Conservation (phyloP, 1,140 invertebrate species). For the Drosophila lacertosa region DNA sequence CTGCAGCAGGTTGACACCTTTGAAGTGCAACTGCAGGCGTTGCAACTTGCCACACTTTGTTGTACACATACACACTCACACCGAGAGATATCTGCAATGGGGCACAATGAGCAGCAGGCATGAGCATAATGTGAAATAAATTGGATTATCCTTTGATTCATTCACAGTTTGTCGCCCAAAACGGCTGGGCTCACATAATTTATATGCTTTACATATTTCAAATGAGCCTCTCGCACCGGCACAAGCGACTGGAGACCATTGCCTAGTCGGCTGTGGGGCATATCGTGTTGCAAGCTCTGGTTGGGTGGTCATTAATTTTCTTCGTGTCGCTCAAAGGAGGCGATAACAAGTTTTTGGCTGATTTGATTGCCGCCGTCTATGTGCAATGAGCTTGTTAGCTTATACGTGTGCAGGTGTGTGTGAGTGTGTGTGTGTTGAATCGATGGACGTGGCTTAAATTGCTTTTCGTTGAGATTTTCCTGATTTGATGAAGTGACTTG, state of each 20-base stretch:
- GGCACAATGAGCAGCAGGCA: constrained; percentile 48
- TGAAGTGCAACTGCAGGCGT: constrained; percentile 40
- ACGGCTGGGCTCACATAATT: constrained; percentile 67
- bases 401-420: constrained; percentile 3
- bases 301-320: constrained; percentile 73
- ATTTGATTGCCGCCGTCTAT: constrained; percentile 76
- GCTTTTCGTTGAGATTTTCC: constrained; percentile 39
- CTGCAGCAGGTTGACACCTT: constrained; percentile 42
- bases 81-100: constrained; percentile 13
- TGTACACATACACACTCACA: neutral
- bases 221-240: constrained; percentile 47
- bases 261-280: constrained; percentile 5
- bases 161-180: constrained; percentile 79
- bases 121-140: constrained; percentile 74
- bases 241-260: constrained; percentile 42
- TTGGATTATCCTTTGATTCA: constrained; percentile 84
- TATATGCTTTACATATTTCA: constrained; percentile 82
- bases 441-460: constrained; percentile 35
- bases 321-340: constrained; percentile 79
- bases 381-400: constrained; percentile 67
- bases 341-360: constrained; percentile 79
- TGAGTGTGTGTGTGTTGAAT: constrained; percentile 4
- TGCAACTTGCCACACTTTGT: constrained; percentile 26
- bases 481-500: constrained; percentile 28
- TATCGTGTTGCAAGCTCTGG: constrained; percentile 11